Evolutionary conservation across 2,888 invertebrate genomes (phyloP).

Genomic region (Hypselothyrea guttata): DNA sequence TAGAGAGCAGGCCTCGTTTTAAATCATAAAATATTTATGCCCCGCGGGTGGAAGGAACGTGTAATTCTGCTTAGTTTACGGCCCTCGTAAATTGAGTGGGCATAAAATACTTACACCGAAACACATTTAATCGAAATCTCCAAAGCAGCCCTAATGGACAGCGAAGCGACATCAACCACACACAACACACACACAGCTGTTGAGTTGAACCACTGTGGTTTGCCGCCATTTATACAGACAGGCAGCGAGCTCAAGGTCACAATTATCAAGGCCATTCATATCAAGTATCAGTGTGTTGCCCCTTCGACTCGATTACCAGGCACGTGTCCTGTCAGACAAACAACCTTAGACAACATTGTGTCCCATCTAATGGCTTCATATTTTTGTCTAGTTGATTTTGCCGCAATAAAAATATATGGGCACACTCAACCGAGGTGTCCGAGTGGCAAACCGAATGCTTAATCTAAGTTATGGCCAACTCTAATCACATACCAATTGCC

Average conservation of each 20-base stretch:
- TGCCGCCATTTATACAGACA: conserved; percentile 13
- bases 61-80: conserved; percentile 61
- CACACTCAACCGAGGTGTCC: conserved; percentile 27
- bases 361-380: conserved; percentile 54
- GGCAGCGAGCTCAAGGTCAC: conserved; percentile 35
- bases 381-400: conserved; percentile 46
- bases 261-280: conserved; percentile 29
- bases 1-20: conserved; percentile 36
- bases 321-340: conserved; percentile 49
- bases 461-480: conserved; percentile 14
- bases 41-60: conserved; percentile 19
- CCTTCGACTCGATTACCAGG: conserved; percentile 38
- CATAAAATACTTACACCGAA: conserved; percentile 60
- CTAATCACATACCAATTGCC: conserved; percentile 34
- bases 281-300: neutral
- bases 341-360: conserved; percentile 36
- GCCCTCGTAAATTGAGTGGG: conserved; percentile 59
- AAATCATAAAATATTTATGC: conserved; percentile 66
- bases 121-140: conserved; percentile 58
- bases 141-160: conserved; percentile 41
- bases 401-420: conserved; percentile 40
- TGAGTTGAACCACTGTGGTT: conserved; percentile 6
- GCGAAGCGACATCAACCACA: too few species aligned
- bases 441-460: conserved; percentile 14
- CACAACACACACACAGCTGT: conserved; percentile 18